Base-by-base conservation (phyloP, 1,140 invertebrate species). In the Penaeus vannamei region DNA sequence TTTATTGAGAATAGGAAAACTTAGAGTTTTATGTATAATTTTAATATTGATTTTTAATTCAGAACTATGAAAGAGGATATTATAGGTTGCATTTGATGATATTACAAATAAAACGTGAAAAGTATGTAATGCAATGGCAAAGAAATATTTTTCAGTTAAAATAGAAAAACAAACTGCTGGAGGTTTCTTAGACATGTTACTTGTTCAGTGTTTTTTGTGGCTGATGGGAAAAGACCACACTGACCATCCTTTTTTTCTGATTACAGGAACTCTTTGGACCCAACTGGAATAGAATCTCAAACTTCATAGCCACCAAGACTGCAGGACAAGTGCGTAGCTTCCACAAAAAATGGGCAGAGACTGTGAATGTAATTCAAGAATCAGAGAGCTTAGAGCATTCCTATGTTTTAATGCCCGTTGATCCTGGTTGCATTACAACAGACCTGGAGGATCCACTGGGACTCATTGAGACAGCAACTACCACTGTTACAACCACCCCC, bases 261-360 rank as follows among this genome's bases (percentile, higher is more conserved):
- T 85, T 90, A 19, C 90, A 90, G 90, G 90, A 90, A 69, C 86
- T 90, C 23, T 90, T 90, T 81, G 90, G 90, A 29, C 53, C 82
- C 17, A 88, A 88, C 23, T 90, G 90, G 90, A 85, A 64, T 59
- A 66, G 81, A 81, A 80, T 90, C 23, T 87, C 90, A 61, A 90
- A 85, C 26, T 90, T 90, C 61, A 90, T 90, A 59, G 83, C 86
- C 53, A 85, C 90, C 0, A 90, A 90, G 46, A 80, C 90, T n/a
- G 61, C 86, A 23, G 77, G 83, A 22, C 90, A 90, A 61, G 90
- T 90, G 20, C 69, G 86, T 20, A 84, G 85, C 42, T 88, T 79
- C 76, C 83, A 90, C 86, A 90, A 90, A 64, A 85, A 90, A 72
- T 90, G 90, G 90, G 72, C 66, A 29, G 85, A 90, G 29, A 87